Evolutionary conservation across 2,888 invertebrate genomes (phyloP), one percentile per base, ranked within the genome.

Genomic region (Eilema sororculum): DNA sequence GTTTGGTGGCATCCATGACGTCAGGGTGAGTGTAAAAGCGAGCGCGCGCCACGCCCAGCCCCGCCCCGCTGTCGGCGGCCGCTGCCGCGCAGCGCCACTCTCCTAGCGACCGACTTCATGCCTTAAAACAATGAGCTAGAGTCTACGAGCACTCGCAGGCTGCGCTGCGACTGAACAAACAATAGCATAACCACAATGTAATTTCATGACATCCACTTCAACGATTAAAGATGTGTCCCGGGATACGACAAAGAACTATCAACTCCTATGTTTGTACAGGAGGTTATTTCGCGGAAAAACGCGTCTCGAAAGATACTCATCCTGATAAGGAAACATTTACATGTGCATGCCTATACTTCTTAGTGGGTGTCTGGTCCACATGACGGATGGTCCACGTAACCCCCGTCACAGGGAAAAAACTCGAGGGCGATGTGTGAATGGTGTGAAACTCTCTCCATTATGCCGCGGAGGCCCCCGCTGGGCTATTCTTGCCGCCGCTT

Each of bases 371-470:
- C 82, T 82, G 74, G 73, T 68, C 33, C 65, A 66, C 25, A 83
- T 86, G 91, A 91, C 89, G 90, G 87, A 90, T 91, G 89, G 87
- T 87, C 84, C 82, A 74, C 77, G 86, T 89, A 90, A 90, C 89
- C 89, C 88, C 87, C 87, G 88, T 89, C 87, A 86, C 83, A 74
- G 79, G 73, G 84, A 87, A 90, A 90, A 89, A 89, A 86, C 84
- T 83, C 79, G 81, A 84, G 84, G 88, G 84, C 87, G 85, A 87
- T 86, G 83, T 83, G 79, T 91, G 91, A 90, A 91, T 90, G 91
- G 92, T 90, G 91, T 90, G 91, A 92, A 91, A 86, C 90, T 88
- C 86, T 86, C 84, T 83, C 89, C 86, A 90, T 91, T 90, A 89
- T 90, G 79, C 85, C 78, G 79, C 80, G 78, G 76, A 78, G 86